phyloP scores from a whole-genome alignment of 2,888 invertebrate genomes.

The Orgyia antiqua region DNA sequence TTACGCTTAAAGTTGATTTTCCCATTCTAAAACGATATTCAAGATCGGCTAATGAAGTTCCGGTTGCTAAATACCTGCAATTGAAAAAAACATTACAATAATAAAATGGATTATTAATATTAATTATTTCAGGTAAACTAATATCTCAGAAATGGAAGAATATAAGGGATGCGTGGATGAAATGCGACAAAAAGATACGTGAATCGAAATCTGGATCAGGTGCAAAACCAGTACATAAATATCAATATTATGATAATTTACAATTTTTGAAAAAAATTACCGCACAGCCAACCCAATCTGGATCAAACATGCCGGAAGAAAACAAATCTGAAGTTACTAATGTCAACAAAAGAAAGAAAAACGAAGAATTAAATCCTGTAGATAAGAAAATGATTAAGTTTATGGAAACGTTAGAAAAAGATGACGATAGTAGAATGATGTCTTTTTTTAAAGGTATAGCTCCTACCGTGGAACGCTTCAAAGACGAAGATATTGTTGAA shows the following conservation, averaged over 20 bases:
- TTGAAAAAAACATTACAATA: no score
- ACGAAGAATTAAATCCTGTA: constrained; percentile 15
- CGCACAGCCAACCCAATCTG: constrained; percentile 3
- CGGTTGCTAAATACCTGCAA: no score
- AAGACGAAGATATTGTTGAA: constrained; percentile 25
- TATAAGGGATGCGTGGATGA: constrained; percentile 12
- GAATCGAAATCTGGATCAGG: constrained; percentile 21
- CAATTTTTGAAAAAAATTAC: constrained; percentile 8
- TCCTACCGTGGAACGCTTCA: constrained; percentile 21
- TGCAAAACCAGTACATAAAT: constrained; percentile 16
- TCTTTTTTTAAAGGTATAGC: constrained; percentile 21
- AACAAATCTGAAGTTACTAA: constrained; percentile 3
- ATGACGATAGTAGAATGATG: constrained; percentile 23
- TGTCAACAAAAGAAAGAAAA: constrained; percentile 7
- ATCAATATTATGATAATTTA: constrained; percentile 6
- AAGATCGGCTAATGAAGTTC: constrained; percentile 8
- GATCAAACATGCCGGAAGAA: constrained; percentile 8
- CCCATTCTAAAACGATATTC: constrained; percentile 9
- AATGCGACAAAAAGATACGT: constrained; percentile 13
- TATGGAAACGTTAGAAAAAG: constrained; percentile 24
- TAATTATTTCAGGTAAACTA: constrained; percentile 11
- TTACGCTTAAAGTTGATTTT: constrained; percentile 8
- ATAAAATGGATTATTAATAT: constrained; percentile 3
- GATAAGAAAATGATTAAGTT: constrained; percentile 21
- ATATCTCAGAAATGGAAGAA: constrained; percentile 9